These are phyloP conservation scores for Agelas oroides DNA, from an alignment of 37 sponge, comb jelly and placozoan species.

Conservation along the genomic window DNA sequence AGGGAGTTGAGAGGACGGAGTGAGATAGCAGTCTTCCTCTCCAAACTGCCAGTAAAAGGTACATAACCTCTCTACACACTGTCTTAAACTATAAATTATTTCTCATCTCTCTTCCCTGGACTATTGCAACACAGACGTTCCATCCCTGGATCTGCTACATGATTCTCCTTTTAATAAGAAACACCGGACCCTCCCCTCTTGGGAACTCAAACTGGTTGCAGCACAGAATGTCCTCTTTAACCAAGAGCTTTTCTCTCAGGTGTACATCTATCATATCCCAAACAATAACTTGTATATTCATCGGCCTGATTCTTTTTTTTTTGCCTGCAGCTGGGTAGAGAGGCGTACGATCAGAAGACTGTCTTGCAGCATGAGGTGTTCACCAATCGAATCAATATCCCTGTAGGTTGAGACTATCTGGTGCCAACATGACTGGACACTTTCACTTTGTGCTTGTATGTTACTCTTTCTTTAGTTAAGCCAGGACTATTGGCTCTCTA, in stretches of 20 bases:
- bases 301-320: not conserved
- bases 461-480: constrained; percentile 44
- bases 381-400: constrained; percentile 55
- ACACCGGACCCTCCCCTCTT: not conserved
- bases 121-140: not conserved
- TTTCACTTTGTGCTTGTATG: no score
- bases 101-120: no score
- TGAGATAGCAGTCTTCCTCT: constrained; percentile 72
- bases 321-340: constrained; percentile 47
- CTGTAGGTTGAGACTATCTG: constrained; percentile 29
- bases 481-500: constrained; percentile 50
- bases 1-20: constrained; percentile 67
- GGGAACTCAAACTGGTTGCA: constrained; percentile 48
- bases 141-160: not conserved
- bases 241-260: constrained; percentile 76
- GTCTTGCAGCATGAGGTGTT: constrained; percentile 49
- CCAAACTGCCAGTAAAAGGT: constrained; percentile 64
- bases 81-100: no score
- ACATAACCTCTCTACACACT: no score
- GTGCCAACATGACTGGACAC: no score
- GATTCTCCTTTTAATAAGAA: not conserved
- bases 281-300: not conserved
- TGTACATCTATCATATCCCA: not conserved
- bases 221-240: constrained; percentile 84
- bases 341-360: constrained; percentile 63